Evolutionary conservation across 2,888 invertebrate species (phyloP).

Genomic region (Ophion obscuratus): DNA sequence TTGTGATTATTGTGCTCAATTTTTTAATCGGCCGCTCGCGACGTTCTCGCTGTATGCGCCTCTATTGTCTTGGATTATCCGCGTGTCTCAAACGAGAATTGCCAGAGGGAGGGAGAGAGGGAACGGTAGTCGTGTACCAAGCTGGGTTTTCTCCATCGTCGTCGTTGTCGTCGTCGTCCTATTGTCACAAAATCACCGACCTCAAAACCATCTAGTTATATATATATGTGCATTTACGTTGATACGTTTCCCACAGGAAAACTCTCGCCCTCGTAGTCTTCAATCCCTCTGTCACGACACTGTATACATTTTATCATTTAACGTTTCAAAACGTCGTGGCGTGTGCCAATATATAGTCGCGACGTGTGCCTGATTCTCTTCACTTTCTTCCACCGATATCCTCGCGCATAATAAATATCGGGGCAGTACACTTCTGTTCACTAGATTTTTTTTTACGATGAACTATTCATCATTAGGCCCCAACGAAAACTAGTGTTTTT

Average conservation of each 20-base stretch:
- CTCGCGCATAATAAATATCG: neutral
- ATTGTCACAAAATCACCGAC: slow-evolving; percentile 58
- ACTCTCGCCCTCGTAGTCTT: slow-evolving; percentile 26
- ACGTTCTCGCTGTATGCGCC: neutral
- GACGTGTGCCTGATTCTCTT: slow-evolving; percentile 21
- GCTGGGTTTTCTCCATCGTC: slow-evolving; percentile 46
- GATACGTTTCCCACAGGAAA: slow-evolving; percentile 32
- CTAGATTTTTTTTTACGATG: neutral
- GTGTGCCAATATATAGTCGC: slow-evolving; percentile 37
- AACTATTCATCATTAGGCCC: too few relatives aligned
- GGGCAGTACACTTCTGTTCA: neutral
- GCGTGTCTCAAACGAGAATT: slow-evolving; percentile 60
- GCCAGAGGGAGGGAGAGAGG: slow-evolving; percentile 43
- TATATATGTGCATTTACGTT: neutral
- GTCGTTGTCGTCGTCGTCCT: slow-evolving; percentile 28
- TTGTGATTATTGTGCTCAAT: slow-evolving; percentile 48
- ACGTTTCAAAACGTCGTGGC: slow-evolving; percentile 33
- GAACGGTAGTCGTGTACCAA: slow-evolving; percentile 20
- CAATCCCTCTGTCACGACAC: slow-evolving; percentile 33
- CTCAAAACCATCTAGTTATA: slow-evolving; percentile 44
- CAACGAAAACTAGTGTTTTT: too few relatives aligned
- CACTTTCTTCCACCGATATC: slow-evolving; percentile 19
- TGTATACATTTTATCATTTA: slow-evolving; percentile 25
- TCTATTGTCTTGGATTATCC: slow-evolving; percentile 61
- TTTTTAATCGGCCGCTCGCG: slow-evolving; percentile 51